Evolutionary conservation across 2,113 vertebrate genomes (phyloP).

Genomic region (Mus musculus): GRCm39 chr5:16621001-16621500

Average conservation of each 20-base stretch:
- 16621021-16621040: conserved; percentile 1
- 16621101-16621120: background rate
- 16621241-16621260: conserved; percentile 14
- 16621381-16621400: background rate
- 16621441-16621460: background rate
- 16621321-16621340: background rate
- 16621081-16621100: conserved; percentile 32
- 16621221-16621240: background rate
- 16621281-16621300: background rate
- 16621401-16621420: background rate
- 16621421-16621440: background rate
- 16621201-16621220: background rate
- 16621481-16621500: background rate
- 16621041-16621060: background rate
- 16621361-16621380: conserved; percentile 16
- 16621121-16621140: background rate
- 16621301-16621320: background rate
- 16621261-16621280: background rate
- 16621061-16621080: background rate
- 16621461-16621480: background rate
- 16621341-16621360: conserved; percentile 8
- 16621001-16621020: conserved; percentile 33
- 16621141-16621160: conserved; percentile 17
- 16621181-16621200: background rate
- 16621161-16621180: background rate